A percentile compares a stretch with the other conserved stretches of the same genome.
Conservation (phyloP, 2,113 vertebrate species). For the Pluvianellus socialis region DNA sequence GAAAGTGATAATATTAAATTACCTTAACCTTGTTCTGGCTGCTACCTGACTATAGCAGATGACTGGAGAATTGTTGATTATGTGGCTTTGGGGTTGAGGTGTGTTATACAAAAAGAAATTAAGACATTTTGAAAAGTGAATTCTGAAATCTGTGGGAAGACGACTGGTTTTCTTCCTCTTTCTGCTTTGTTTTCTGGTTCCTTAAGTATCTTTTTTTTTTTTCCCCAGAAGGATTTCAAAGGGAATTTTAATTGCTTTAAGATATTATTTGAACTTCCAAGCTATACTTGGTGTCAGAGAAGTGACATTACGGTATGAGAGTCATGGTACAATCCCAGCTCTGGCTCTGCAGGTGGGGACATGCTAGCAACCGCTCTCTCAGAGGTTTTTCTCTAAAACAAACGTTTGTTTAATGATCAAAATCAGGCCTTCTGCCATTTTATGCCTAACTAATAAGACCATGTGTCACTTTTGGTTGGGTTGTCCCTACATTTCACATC, state of each 20-base stretch:
- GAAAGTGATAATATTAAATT: background rate
- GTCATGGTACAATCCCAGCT: background rate
- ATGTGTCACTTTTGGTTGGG: background rate
- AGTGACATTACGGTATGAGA: background rate
- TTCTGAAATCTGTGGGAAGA: background rate
- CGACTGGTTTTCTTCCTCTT: background rate
- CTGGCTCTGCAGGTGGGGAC: background rate
- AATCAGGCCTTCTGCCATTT: background rate
- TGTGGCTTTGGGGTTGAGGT: background rate
- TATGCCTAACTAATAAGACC: background rate
- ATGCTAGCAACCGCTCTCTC: background rate
- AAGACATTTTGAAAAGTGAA: background rate
- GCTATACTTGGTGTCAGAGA: background rate
- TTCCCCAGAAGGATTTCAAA: background rate
- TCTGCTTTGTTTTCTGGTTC: background rate
- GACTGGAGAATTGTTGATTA: background rate
- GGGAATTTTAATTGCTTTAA: background rate
- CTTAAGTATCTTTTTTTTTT: background rate
- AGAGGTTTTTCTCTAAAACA: background rate
- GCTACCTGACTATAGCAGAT: background rate
- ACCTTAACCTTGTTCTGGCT: background rate
- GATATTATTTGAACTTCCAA: background rate
- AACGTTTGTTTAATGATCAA: background rate
- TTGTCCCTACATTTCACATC: background rate
- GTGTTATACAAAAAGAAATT: background rate